These are phyloP conservation scores for Geopemphigus sp. DNA, from an alignment of 1,140 invertebrate species.

Conservation along the genomic window DNA sequence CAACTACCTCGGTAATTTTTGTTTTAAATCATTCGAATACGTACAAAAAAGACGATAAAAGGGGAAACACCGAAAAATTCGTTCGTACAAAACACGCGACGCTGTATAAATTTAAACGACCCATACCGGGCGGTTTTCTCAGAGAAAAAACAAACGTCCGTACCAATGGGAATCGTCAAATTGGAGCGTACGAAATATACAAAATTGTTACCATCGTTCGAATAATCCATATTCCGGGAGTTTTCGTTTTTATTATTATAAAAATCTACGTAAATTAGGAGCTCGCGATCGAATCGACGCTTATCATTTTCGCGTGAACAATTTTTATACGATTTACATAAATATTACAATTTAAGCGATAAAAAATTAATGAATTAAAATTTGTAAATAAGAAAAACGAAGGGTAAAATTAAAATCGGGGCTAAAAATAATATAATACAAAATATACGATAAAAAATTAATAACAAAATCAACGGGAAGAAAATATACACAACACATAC, in stretches of 20 bases:
- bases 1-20: slow-evolving; percentile 32
- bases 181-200: background rate
- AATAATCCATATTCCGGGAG: slow-evolving; percentile 4
- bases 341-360: slow-evolving; percentile 4
- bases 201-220: background rate
- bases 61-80: background rate
- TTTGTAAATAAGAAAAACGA: slow-evolving; percentile 41
- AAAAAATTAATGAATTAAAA: slow-evolving; percentile 34
- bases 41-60: background rate
- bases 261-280: background rate
- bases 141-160: background rate
- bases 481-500: slow-evolving; percentile 13
- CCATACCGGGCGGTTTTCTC: background rate
- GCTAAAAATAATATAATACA: slow-evolving; percentile 44
- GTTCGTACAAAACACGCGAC: background rate
- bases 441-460: slow-evolving; percentile 44
- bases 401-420: slow-evolving; percentile 33
- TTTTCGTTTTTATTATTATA: background rate
- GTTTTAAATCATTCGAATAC: slow-evolving; percentile 14
- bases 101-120: slow-evolving; percentile 20
- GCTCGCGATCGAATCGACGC: background rate
- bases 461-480: slow-evolving; percentile 43
- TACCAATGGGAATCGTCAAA: background rate
- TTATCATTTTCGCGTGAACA: background rate
- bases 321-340: background rate